A percentile compares a stretch with the other conserved stretches of the same genome.
Conservation (phyloP, 1,140 invertebrate species). For the Bombus consobrinus region DNA sequence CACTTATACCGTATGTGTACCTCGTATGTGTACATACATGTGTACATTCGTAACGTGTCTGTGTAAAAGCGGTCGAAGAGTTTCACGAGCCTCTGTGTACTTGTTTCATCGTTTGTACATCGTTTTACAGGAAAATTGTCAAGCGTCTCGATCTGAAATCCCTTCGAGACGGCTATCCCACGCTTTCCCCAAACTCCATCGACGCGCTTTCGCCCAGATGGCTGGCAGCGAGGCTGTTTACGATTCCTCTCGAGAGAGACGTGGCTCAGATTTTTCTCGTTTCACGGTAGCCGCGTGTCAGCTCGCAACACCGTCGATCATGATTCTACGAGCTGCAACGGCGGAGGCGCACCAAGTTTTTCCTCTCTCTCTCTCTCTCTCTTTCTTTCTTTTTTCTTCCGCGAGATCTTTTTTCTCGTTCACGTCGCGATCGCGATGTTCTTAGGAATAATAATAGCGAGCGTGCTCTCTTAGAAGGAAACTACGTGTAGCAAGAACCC, state of each 20-base stretch:
- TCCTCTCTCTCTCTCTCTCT: background rate
- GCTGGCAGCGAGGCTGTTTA: background rate
- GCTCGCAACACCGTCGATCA: conserved; percentile 42
- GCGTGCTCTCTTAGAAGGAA: background rate
- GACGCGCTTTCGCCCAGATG: background rate
- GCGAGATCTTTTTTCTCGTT: background rate
- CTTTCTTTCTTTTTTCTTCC: background rate
- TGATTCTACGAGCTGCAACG: conserved; percentile 5
- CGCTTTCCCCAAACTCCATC: background rate
- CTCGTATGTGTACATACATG: too few relatives aligned
- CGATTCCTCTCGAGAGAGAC: background rate
- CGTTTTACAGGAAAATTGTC: background rate
- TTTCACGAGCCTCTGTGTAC: too few relatives aligned
- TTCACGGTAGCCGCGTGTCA: conserved; percentile 9
- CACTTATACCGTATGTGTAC: too few relatives aligned
- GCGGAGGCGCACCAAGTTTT: background rate
- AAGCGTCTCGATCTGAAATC: background rate
- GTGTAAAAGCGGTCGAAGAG: too few relatives aligned
- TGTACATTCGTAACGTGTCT: too few relatives aligned
- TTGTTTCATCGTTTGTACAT: too few relatives aligned
- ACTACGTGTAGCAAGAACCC: background rate
- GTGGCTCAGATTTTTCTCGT: conserved; percentile 13
- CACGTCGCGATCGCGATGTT: conserved; percentile 33
- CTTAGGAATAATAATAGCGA: conserved; percentile 45
- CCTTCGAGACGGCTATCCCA: background rate